phyloP scores from a whole-genome alignment of 37 sponge, comb jelly and placozoan genomes.

The Spongilla lacustris region DNA sequence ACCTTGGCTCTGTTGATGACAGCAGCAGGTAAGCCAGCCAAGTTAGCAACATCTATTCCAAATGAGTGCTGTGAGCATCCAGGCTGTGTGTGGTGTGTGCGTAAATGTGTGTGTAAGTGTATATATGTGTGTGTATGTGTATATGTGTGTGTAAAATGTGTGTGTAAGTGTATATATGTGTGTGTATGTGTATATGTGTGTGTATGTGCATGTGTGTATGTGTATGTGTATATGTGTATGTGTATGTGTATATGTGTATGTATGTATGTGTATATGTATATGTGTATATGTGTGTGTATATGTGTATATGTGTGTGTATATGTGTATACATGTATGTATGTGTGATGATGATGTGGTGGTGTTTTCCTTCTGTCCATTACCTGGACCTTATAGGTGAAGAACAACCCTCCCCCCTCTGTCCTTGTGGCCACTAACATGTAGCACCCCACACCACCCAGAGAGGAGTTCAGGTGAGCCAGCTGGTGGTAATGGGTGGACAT shows the following conservation, averaged over 20 bases:
- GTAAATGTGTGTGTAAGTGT: neutral
- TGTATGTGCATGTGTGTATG: neutral
- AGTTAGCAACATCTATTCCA: constrained; percentile 77
- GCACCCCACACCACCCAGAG: constrained; percentile 23
- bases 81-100: constrained; percentile 40
- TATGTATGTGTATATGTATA: neutral
- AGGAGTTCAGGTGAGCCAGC: constrained; percentile 10
- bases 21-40: constrained; percentile 68
- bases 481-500: constrained; percentile 82
- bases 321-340: too few species aligned
- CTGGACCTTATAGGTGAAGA: constrained; percentile 68
- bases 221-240: neutral
- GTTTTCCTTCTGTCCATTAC: constrained; percentile 2
- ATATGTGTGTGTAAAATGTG: too few species aligned
- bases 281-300: neutral
- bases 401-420: constrained; percentile 3
- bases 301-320: neutral
- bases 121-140: neutral
- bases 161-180: too few species aligned
- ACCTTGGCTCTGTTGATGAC: constrained; percentile 76
- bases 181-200: too few species aligned
- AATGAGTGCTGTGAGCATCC: constrained; percentile 61
- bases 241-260: neutral
- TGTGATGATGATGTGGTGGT: too few species aligned
- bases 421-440: constrained; percentile 53